Conservation (phyloP, 2,797 vertebrate species). For the Ambastaia sidthimunki region DNA sequence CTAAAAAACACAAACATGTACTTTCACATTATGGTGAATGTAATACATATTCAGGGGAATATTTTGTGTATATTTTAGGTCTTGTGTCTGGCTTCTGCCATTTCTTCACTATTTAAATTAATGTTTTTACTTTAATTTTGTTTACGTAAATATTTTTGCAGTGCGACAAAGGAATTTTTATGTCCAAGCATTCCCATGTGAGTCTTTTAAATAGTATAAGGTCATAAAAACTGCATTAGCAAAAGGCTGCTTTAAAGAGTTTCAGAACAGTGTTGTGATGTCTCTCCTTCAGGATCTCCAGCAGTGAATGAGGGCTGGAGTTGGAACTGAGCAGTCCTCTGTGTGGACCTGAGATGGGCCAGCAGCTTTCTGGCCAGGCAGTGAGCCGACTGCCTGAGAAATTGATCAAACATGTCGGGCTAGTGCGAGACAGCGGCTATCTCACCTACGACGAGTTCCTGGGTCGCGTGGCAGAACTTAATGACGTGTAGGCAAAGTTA, state of each 20-base stretch:
- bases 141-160: too few relatives aligned
- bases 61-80: too few relatives aligned
- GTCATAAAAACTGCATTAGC: not conserved
- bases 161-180: too few relatives aligned
- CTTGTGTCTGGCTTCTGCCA: not conserved
- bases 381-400: constrained; percentile 93
- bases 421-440: constrained; percentile 92
- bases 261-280: too few relatives aligned
- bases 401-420: constrained; percentile 86
- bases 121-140: too few relatives aligned
- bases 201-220: not conserved
- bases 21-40: too few relatives aligned
- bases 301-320: constrained; percentile 66
- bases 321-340: constrained; percentile 39
- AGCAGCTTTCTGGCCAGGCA: constrained; percentile 91
- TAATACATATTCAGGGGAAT: too few relatives aligned
- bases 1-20: too few relatives aligned
- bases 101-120: not conserved
- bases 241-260: too few relatives aligned
- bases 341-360: constrained; percentile 84
- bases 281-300: constrained; percentile 34
- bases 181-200: too few relatives aligned
- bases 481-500: constrained; percentile 88
- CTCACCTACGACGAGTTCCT: constrained; percentile 97
- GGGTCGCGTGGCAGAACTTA: constrained; percentile 92